Percentiles rank a stretch among this genome's conserved stretches.
These are phyloP conservation scores for Vulpes vulpes DNA, from an alignment of 2,113 vertebrate species.

Conservation along the genomic window DNA sequence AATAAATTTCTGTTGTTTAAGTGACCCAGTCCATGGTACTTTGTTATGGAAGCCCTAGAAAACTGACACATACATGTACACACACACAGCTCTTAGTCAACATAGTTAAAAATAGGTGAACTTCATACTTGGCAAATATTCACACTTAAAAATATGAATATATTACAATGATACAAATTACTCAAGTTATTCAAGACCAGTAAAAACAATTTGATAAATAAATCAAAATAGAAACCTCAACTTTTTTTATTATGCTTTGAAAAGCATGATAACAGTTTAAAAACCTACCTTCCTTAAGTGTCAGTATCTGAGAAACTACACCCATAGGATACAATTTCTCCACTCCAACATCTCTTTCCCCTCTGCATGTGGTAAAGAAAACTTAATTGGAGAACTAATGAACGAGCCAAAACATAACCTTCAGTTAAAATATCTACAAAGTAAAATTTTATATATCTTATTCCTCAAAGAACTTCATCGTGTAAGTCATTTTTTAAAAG, in stretches of 20 bases:
- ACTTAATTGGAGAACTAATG: neutral
- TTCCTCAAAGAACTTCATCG: constrained; percentile 35
- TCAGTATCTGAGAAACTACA: constrained; percentile 27
- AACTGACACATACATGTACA: neutral
- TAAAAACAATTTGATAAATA: constrained; percentile 45
- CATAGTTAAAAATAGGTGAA: neutral
- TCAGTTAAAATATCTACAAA: constrained; percentile 49
- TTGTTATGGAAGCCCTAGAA: neutral
- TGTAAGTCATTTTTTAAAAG: neutral
- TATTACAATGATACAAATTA: constrained; percentile 14
- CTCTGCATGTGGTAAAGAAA: neutral
- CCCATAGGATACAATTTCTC: neutral
- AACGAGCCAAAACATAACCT: constrained; percentile 23
- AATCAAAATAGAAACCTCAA: constrained; percentile 34
- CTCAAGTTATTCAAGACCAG: constrained; percentile 7
- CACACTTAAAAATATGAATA: constrained; percentile 20
- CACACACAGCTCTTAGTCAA: neutral
- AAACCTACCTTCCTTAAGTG: neutral
- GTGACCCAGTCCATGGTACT: neutral
- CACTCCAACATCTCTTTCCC: neutral
- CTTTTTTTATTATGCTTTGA: neutral
- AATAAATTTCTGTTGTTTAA: constrained; percentile 9
- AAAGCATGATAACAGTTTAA: neutral
- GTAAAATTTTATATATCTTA: constrained; percentile 44
- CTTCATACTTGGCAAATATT: constrained; percentile 37